These are phyloP conservation scores for Bombylius major DNA, from an alignment of 2,888 invertebrate species.

Conservation along the genomic window DNA sequence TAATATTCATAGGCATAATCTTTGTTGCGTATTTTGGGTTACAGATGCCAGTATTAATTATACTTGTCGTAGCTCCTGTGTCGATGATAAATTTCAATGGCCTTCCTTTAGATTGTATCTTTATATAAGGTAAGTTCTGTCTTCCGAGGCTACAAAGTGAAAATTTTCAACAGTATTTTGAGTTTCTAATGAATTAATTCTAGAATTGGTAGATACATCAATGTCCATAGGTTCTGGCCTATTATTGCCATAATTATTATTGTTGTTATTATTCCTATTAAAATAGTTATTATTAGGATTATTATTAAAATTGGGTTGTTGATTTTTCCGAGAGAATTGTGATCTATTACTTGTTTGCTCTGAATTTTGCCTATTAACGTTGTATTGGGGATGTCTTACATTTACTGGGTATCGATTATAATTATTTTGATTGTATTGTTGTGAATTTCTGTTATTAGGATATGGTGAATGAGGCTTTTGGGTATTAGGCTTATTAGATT, in stretches of 20 bases:
- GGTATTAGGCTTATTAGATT: background rate
- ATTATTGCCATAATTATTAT: too few species aligned
- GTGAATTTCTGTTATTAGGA: too few species aligned
- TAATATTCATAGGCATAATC: background rate
- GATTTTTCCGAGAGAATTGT: too few species aligned
- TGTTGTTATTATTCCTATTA: too few species aligned
- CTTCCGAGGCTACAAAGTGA: background rate
- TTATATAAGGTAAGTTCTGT: background rate
- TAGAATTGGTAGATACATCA: too few species aligned
- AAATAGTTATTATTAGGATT: too few species aligned
- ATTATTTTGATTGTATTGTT: background rate
- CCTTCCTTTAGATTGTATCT: background rate
- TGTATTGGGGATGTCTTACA: too few species aligned
- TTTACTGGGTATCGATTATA: background rate
- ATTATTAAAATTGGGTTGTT: too few species aligned
- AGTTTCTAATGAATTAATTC: too few species aligned
- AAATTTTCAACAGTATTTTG: background rate
- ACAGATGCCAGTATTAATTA: background rate
- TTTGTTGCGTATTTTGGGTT: background rate
- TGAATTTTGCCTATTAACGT: too few species aligned
- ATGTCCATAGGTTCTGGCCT: too few species aligned
- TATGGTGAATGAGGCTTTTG: background rate
- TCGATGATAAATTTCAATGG: background rate
- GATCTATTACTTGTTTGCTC: too few species aligned
- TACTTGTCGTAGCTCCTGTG: background rate